A percentile compares a stretch with the other conserved stretches of the same genome.
Conservation (phyloP, 2,113 vertebrate species). For the Sander lucioperca region DNA sequence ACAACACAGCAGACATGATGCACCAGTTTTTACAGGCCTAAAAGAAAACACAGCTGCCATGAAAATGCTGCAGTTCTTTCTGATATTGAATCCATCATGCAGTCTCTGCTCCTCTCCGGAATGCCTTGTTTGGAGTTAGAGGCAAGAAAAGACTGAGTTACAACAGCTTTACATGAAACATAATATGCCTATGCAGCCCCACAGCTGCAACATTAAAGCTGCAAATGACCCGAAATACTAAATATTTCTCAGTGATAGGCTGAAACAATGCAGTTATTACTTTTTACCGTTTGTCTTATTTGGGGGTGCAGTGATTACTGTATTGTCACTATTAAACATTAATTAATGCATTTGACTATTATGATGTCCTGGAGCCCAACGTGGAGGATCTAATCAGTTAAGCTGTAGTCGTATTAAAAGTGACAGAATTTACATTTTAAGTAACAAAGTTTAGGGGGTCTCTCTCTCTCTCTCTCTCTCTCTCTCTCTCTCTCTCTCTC, state of each 20-base stretch:
- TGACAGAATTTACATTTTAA: not conserved
- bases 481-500: no score
- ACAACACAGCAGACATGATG: not conserved
- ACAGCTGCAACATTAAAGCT: slow-evolving; percentile 25
- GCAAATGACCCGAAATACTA: slow-evolving; percentile 19
- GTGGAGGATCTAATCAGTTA: not conserved
- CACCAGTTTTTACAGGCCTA: slow-evolving; percentile 7
- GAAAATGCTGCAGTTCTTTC: slow-evolving; percentile 14
- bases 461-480: no score
- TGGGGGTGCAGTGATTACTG: no score
- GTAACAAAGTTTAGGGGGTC: not conserved
- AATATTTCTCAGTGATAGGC: not conserved
- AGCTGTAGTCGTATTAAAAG: not conserved
- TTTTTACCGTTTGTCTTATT: not conserved
- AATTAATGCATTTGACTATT: not conserved
- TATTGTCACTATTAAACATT: not conserved
- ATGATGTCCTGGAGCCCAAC: no score
- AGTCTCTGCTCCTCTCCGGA: slow-evolving; percentile 26
- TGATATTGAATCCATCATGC: slow-evolving; percentile 18
- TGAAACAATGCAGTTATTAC: not conserved
- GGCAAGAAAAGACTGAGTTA: slow-evolving; percentile 22
- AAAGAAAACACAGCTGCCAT: slow-evolving; percentile 13
- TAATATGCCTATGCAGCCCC: slow-evolving; percentile 10
- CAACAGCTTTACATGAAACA: slow-evolving; percentile 45
- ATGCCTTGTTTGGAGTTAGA: slow-evolving; percentile 38